These are phyloP conservation scores for Drosophila rubida DNA, from an alignment of 2,888 invertebrate genomes.

Conservation along the genomic window DNA sequence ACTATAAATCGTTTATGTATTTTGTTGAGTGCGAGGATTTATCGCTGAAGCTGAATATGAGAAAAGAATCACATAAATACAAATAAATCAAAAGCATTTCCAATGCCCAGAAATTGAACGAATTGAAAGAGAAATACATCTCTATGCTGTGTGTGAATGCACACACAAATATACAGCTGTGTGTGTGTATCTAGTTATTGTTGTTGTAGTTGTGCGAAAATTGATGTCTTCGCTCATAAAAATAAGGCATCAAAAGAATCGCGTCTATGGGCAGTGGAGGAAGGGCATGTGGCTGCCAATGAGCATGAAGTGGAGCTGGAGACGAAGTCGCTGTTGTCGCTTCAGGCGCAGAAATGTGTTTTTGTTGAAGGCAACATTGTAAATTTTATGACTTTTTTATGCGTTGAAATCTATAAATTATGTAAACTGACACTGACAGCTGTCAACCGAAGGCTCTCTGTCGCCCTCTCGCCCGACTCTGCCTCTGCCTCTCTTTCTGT, in stretches of 20 bases:
- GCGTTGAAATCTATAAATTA: conserved; percentile 80
- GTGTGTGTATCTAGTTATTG: conserved; percentile 4
- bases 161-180: not conserved
- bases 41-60: conserved; percentile 73
- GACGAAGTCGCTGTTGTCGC: not conserved
- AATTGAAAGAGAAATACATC: conserved; percentile 60
- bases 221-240: conserved; percentile 79
- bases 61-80: conserved; percentile 77
- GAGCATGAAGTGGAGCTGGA: conserved; percentile 12
- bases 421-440: conserved; percentile 80
- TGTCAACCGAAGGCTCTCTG: conserved; percentile 60
- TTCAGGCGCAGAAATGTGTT: conserved; percentile 52
- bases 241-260: conserved; percentile 73
- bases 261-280: conserved; percentile 11
- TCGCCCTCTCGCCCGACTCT: not conserved
- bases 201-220: conserved; percentile 68
- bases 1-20: conserved; percentile 81
- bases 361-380: conserved; percentile 79
- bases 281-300: not conserved
- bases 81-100: conserved; percentile 77
- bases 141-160: conserved; percentile 4
- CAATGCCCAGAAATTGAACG: conserved; percentile 62
- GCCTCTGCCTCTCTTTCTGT: not conserved
- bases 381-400: conserved; percentile 80
- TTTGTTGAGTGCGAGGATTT: conserved; percentile 79